Conservation (phyloP, 2,888 invertebrate genomes). For the Smittia sp. region DNA sequence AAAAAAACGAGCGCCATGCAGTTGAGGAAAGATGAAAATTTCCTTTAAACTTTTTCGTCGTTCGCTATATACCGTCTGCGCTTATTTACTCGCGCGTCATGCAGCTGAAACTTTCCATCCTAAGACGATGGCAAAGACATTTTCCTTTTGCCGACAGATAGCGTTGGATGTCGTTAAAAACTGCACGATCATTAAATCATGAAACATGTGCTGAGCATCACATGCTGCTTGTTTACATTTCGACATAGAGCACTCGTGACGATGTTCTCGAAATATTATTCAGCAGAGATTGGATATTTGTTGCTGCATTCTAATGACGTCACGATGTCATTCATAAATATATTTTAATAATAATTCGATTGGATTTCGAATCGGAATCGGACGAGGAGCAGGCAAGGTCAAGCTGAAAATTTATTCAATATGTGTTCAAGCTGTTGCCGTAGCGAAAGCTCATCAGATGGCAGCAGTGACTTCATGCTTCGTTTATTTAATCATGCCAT, state of each 20-base stretch:
- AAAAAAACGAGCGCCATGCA: neutral
- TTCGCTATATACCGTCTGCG: neutral
- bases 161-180: constrained; percentile 7
- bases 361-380: too few relatives aligned
- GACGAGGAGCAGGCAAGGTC: neutral
- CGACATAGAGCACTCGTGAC: too few relatives aligned
- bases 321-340: too few relatives aligned
- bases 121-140: neutral
- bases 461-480: neutral
- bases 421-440: neutral
- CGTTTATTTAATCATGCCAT: too few relatives aligned
- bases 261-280: too few relatives aligned
- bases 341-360: too few relatives aligned
- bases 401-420: neutral
- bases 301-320: too few relatives aligned
- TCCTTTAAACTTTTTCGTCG: neutral
- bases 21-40: neutral
- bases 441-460: neutral
- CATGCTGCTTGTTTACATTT: too few relatives aligned
- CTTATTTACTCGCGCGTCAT: constrained; percentile 10
- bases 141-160: constrained; percentile 12
- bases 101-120: neutral
- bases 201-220: constrained; percentile 1
- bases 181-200: constrained; percentile 12
- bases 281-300: too few relatives aligned